These are phyloP conservation scores for Heteromyza rotundicornis DNA, from an alignment of 2,888 invertebrate species.

Conservation along the genomic window DNA sequence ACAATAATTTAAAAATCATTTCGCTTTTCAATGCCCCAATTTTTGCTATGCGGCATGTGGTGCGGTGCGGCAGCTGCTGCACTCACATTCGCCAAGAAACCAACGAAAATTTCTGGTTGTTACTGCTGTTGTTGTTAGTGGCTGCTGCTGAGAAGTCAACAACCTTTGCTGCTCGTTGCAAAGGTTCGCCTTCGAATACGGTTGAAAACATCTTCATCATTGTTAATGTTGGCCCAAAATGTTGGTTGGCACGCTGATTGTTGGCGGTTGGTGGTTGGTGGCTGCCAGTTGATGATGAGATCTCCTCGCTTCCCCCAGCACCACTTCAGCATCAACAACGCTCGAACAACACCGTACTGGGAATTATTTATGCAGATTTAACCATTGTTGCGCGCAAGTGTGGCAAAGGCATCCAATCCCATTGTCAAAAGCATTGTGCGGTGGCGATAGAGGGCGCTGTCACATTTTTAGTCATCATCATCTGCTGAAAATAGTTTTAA, in stretches of 20 bases:
- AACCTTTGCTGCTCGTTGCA: constrained; percentile 17
- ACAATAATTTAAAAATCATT: constrained; percentile 16
- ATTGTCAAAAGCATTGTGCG: neutral
- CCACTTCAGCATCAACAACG: neutral
- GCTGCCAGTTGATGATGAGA: neutral
- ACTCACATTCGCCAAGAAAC: neutral
- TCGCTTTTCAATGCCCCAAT: constrained; percentile 25
- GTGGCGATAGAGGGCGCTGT: neutral
- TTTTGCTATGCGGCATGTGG: neutral
- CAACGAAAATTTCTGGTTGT: no score
- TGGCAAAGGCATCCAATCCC: constrained; percentile 6
- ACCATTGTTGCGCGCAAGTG: constrained; percentile 8
- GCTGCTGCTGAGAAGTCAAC: constrained; percentile 15
- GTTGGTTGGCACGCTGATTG: neutral
- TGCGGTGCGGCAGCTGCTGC: neutral
- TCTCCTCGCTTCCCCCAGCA: neutral
- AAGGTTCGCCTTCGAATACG: constrained; percentile 21
- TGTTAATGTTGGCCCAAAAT: neutral
- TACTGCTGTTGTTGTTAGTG: no score
- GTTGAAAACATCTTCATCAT: constrained; percentile 17
- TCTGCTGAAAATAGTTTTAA: neutral
- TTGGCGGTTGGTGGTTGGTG: neutral
- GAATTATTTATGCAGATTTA: constrained; percentile 10
- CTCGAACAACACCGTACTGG: neutral
- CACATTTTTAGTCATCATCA: neutral